Evolutionary conservation across 2,888 invertebrate species (phyloP), one percentile per base, ranked within the genome.

Genomic region (Limenitis arthemis): DNA sequence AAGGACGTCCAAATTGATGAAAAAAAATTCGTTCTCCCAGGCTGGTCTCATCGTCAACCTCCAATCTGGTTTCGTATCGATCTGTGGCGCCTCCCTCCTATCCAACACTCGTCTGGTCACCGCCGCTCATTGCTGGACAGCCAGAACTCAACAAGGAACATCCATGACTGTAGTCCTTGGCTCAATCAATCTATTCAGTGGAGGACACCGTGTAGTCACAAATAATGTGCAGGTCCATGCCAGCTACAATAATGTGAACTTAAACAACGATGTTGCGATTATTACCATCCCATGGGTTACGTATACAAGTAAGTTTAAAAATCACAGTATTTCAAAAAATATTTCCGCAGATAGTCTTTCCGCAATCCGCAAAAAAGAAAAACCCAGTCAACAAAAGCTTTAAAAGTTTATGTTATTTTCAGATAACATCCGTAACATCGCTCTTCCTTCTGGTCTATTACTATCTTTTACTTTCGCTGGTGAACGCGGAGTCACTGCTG

Each of bases 21-120:
- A 20, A 20, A 20, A 20, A 20, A 20, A 3, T 3, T 20, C 20
- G 20, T 20, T 31, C 12, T 51, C 43, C 12, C 60, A 75, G 73
- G 72, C 61, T 0, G 74, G 73, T 0, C 50, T 75, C 6, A 42
- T 71, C 6, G 67, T 77, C 31, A 43, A 51, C 0, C 53, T 78
- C 32, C 52, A 61, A 0, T 55, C 62, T 61, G 28, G 33, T 4
- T 33, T 33, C 7, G 7, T 5, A 0, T 72, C 73, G 0, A 64
- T 73, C 1, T 73, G 72, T 48, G 74, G 73, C 1, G 66, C 69
- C 0, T 74, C 79, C 5, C 71, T 86, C 51, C 52, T 72, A 29
- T 62, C 65, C 38, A 47, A 60, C 47, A 69, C 59, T 9, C 65
- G 66, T 1, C 61, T 67, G 30, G 57, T 71, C 33, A 73, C 73